Evolutionary conservation across 2,113 vertebrate genomes (phyloP).

Genomic region (Indicator indicator): DNA sequence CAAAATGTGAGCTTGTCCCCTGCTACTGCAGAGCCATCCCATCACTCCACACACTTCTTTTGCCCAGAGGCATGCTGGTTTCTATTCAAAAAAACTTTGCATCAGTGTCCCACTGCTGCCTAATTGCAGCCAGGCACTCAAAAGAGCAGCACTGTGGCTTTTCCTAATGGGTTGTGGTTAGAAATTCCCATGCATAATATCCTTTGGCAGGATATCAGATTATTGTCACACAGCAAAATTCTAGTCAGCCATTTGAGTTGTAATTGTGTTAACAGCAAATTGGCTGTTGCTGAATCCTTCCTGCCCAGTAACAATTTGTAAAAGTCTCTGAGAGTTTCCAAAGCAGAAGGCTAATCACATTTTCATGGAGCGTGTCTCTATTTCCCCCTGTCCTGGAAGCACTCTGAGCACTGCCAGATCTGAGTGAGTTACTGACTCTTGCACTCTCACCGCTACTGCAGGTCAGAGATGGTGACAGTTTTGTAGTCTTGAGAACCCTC

Average conservation of each 20-base stretch:
- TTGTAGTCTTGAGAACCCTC: not conserved
- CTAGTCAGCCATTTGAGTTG: not conserved
- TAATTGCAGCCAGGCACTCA: conserved; percentile 49
- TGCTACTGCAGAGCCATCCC: conserved; percentile 28
- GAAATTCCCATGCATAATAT: conserved; percentile 31
- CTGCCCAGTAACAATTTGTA: conserved; percentile 13
- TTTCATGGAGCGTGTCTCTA: not conserved
- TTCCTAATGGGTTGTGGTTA: conserved; percentile 38
- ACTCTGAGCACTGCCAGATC: not conserved
- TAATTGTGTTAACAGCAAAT: conserved; percentile 49
- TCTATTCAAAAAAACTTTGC: conserved; percentile 31
- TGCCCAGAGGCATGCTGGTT: conserved; percentile 53
- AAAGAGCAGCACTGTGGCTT: conserved; percentile 23
- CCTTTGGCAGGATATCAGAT: conserved; percentile 26
- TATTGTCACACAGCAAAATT: conserved; percentile 31
- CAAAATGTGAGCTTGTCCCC: not conserved
- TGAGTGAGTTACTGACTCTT: not conserved
- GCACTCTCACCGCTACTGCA: not conserved
- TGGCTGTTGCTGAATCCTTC: conserved; percentile 1
- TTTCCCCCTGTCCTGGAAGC: conserved; percentile 6
- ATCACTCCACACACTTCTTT: not conserved
- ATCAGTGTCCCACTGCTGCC: conserved; percentile 47
- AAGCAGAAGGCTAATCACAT: not conserved
- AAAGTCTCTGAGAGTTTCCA: conserved; percentile 13
- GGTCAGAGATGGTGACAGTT: not conserved